These are phyloP conservation scores for Megalonaias nervosa DNA, from an alignment of 1,140 invertebrate genomes.

Conservation along the genomic window DNA sequence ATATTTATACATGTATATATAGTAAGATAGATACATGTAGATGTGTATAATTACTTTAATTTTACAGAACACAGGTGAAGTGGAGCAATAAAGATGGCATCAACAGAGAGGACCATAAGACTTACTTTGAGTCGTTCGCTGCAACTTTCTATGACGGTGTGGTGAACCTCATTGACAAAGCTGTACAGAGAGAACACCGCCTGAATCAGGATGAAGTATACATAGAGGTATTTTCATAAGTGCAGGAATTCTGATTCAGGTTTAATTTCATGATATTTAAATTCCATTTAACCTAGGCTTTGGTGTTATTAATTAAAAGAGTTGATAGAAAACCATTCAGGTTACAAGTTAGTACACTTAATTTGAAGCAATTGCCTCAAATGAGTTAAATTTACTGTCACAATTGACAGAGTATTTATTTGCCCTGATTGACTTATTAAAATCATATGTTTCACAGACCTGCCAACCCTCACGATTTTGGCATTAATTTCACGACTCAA, in stretches of 20 bases:
- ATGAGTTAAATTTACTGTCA: too few species aligned
- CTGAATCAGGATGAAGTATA: constrained; percentile 53
- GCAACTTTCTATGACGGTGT: constrained; percentile 75
- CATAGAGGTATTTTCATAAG: constrained; percentile 77
- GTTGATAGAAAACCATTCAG: too few species aligned
- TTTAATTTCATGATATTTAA: not conserved
- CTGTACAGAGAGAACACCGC: constrained; percentile 71
- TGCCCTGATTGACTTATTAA: too few species aligned
- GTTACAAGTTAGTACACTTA: too few species aligned
- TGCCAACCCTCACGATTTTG: too few species aligned
- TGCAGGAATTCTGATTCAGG: not conserved
- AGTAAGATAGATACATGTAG: not conserved
- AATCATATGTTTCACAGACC: too few species aligned
- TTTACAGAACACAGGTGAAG: constrained; percentile 80
- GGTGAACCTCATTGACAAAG: constrained; percentile 77
- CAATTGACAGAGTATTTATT: too few species aligned
- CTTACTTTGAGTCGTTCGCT: constrained; percentile 95
- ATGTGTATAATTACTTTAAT: not conserved
- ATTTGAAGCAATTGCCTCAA: too few species aligned
- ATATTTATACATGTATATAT: too few species aligned
- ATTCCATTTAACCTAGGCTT: too few species aligned
- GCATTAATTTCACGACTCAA: too few species aligned
- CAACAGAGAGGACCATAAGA: constrained; percentile 87
- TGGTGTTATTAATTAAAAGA: too few species aligned
- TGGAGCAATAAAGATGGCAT: constrained; percentile 96